Percentiles rank a stretch among this genome's conserved stretches.
Evolutionary conservation across 1,140 invertebrate species (phyloP).

Genomic region (Octopus sinensis): DNA sequence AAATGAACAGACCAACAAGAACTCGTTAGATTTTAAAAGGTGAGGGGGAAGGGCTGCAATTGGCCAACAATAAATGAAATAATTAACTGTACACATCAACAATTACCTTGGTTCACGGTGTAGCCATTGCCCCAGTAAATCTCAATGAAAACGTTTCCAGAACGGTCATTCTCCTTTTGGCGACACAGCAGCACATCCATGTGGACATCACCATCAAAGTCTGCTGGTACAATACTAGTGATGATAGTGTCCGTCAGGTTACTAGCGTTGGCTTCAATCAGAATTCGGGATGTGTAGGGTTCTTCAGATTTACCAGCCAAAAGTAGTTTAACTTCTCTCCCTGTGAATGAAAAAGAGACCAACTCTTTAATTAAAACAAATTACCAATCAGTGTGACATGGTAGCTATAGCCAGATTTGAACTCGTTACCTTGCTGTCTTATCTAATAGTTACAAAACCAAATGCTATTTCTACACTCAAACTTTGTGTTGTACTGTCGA

Average conservation of each 20-base stretch:
- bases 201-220: constrained; percentile 89
- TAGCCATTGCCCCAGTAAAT: constrained; percentile 46
- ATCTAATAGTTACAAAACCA: too few relatives aligned
- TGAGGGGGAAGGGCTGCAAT: too few relatives aligned
- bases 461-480: too few relatives aligned
- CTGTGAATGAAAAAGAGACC: constrained; percentile 25
- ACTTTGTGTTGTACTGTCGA: too few relatives aligned
- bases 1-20: too few relatives aligned
- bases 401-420: too few relatives aligned
- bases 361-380: too few relatives aligned
- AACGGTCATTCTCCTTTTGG: constrained; percentile 16
- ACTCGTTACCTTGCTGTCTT: too few relatives aligned
- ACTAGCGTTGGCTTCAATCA: constrained; percentile 12
- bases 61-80: not conserved
- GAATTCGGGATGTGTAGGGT: constrained; percentile 12
- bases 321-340: constrained; percentile 23
- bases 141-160: constrained; percentile 37
- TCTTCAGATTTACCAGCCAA: constrained; percentile 19
- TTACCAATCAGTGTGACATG: too few relatives aligned
- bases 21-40: too few relatives aligned
- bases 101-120: not conserved
- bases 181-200: constrained; percentile 80
- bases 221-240: constrained; percentile 76
- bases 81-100: not conserved
- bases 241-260: constrained; percentile 35